These are phyloP conservation scores for Acipenser oxyrinchus DNA, from an alignment of 2,797 vertebrate genomes.

Conservation along the genomic window DNA sequence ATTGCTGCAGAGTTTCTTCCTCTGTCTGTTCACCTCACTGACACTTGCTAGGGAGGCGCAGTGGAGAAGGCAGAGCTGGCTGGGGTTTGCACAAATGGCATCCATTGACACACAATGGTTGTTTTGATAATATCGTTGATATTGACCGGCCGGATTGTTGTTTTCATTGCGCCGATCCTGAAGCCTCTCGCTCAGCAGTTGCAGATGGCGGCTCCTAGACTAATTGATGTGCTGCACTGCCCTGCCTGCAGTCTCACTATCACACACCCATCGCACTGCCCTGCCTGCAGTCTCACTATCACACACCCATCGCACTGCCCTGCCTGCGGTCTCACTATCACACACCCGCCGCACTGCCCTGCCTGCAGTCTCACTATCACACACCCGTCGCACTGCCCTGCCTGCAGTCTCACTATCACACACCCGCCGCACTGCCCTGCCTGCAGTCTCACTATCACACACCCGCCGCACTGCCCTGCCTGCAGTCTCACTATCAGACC, in stretches of 20 bases:
- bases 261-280: too few relatives aligned
- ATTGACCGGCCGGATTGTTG: constrained; percentile 68
- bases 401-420: constrained; percentile 61
- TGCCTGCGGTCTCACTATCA: constrained; percentile 37
- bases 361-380: constrained; percentile 66
- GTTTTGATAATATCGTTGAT: constrained; percentile 68
- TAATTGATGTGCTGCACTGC: constrained; percentile 58
- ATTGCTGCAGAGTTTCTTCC: constrained; percentile 70
- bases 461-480: too few relatives aligned
- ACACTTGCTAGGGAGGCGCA: constrained; percentile 51
- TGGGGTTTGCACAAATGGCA: constrained; percentile 77
- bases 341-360: constrained; percentile 23
- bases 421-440: constrained; percentile 38
- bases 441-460: too few relatives aligned
- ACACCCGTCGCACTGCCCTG: constrained; percentile 43
- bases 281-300: too few relatives aligned
- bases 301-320: constrained; percentile 24
- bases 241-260: neutral
- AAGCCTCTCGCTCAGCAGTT: constrained; percentile 57
- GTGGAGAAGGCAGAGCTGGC: constrained; percentile 34
- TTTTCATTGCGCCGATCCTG: constrained; percentile 69
- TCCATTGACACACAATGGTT: constrained; percentile 55
- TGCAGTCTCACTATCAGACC: too few relatives aligned
- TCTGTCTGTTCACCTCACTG: constrained; percentile 54
- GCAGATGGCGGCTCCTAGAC: constrained; percentile 60